A percentile compares a stretch with the other conserved stretches of the same genome.
Evolutionary conservation across 1,140 invertebrate genomes (phyloP).

Genomic region (Monomorium pharaonis): DNA sequence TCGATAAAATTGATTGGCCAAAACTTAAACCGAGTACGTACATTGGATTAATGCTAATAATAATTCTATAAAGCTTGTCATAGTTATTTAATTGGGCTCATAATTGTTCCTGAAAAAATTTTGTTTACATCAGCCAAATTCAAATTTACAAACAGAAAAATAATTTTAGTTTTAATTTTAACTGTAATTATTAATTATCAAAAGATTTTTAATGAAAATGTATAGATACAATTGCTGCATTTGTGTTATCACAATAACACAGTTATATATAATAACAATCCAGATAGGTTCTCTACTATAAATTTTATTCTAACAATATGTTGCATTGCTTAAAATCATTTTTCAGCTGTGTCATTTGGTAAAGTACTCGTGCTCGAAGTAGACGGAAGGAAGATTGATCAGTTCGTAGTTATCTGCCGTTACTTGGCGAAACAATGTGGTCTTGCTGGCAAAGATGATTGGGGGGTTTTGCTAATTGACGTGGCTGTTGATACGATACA

Average conservation of each 20-base stretch:
- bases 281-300: not conserved
- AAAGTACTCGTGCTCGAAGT: conserved; percentile 91
- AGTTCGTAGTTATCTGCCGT: conserved; percentile 89
- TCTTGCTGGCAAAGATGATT: conserved; percentile 88
- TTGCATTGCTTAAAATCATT: not conserved
- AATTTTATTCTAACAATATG: not conserved
- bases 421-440: conserved; percentile 89
- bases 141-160: no score
- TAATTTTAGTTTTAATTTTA: no score
- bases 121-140: no score
- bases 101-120: no score
- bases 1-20: conserved; percentile 86
- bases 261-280: no score
- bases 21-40: conserved; percentile 84
- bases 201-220: no score
- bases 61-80: no score
- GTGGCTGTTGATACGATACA: conserved; percentile 87
- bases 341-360: conserved; percentile 89
- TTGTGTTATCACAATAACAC: no score
- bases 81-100: no score
- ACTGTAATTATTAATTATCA: no score
- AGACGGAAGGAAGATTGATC: conserved; percentile 89
- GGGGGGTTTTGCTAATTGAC: conserved; percentile 89
- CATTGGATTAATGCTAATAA: not conserved
- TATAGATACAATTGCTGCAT: no score